phyloP scores from a whole-genome alignment of 2,113 vertebrate genomes.

The Mus spicilegus region DNA sequence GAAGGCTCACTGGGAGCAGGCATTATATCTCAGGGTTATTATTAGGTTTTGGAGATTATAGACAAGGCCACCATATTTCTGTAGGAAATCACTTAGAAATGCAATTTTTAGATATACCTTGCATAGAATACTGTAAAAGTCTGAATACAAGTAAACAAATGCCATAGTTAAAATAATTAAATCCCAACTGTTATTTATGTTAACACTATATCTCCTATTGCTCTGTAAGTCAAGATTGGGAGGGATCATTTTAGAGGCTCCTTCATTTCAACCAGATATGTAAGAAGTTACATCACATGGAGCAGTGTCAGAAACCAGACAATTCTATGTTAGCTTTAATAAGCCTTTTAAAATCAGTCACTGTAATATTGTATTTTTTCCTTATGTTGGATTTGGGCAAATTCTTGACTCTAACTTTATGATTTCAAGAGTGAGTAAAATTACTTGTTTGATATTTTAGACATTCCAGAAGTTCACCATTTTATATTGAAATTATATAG shows the following conservation, averaged over 20 bases:
- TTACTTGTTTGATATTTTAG: not conserved
- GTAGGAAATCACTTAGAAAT: conserved; percentile 20
- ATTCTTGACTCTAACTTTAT: conserved; percentile 22
- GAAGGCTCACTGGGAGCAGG: conserved; percentile 22
- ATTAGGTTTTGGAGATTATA: not conserved
- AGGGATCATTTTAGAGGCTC: not conserved
- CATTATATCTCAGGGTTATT: conserved; percentile 9
- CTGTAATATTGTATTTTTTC: not conserved
- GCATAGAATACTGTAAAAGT: not conserved
- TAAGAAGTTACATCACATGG: not conserved
- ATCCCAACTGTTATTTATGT: not conserved
- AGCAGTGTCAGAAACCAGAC: not conserved
- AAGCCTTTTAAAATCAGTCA: not conserved
- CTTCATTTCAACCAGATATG: not conserved
- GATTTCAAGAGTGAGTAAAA: not conserved
- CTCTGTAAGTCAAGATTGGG: conserved; percentile 8
- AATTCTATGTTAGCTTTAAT: not conserved
- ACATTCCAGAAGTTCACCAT: not conserved
- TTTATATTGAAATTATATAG: not conserved
- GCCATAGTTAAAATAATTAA: conserved; percentile 35
- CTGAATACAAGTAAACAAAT: not conserved
- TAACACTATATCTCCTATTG: not conserved
- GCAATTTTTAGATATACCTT: conserved; percentile 5
- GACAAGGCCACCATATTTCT: not conserved
- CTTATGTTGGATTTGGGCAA: not conserved